Conservation (phyloP, 2,113 vertebrate species). For the Ictidomys tridecemlineatus region DNA sequence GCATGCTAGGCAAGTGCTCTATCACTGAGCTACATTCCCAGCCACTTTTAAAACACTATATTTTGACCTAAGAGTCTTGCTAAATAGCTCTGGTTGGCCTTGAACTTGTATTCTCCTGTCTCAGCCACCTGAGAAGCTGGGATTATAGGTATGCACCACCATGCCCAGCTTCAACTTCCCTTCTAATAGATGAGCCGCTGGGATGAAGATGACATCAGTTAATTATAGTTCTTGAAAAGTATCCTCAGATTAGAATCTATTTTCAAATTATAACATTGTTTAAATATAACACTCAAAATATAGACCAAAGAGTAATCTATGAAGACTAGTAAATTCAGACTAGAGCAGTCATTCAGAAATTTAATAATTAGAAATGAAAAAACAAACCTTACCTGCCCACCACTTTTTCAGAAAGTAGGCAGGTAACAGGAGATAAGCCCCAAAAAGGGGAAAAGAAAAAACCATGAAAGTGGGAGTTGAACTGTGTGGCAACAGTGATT, state of each 20-base stretch:
- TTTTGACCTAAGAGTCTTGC: neutral
- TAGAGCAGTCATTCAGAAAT: conserved; percentile 76
- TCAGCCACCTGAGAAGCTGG: neutral
- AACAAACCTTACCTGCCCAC: conserved; percentile 56
- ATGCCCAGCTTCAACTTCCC: neutral
- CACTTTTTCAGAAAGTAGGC: conserved; percentile 62
- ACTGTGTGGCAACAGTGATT: conserved; percentile 44
- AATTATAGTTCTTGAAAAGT: conserved; percentile 41
- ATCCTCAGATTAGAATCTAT: neutral
- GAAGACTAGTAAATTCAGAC: conserved; percentile 73
- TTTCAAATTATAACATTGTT: conserved; percentile 48
- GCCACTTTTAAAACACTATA: neutral
- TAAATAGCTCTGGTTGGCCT: neutral
- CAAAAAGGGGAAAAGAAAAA: conserved; percentile 52
- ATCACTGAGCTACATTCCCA: neutral
- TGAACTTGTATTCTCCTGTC: neutral
- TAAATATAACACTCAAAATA: conserved; percentile 51
- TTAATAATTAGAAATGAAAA: conserved; percentile 24
- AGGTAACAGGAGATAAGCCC: conserved; percentile 57
- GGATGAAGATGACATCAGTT: conserved; percentile 68
- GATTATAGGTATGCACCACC: neutral
- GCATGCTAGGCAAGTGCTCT: neutral
- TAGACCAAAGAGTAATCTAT: neutral
- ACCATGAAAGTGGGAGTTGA: conserved; percentile 48
- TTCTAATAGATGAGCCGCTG: conserved; percentile 62